These are phyloP conservation scores for Prosopocoilus inquinatus DNA, from an alignment of 2,888 invertebrate species.

Conservation along the genomic window DNA sequence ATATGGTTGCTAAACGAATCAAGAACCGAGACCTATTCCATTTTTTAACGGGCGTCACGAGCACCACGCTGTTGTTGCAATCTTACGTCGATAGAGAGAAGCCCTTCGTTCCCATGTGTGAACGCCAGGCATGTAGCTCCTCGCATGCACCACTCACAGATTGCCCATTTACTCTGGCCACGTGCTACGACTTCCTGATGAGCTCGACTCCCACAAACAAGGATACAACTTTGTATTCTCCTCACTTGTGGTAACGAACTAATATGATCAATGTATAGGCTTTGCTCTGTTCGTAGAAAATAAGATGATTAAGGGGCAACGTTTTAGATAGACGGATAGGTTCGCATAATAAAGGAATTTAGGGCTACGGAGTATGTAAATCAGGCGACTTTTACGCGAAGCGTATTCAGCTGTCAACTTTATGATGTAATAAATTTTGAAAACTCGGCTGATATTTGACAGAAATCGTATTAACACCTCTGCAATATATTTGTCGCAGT, in stretches of 20 bases:
- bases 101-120: conserved; percentile 21
- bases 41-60: conserved; percentile 25
- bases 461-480: too few species aligned
- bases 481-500: too few species aligned
- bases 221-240: conserved; percentile 21
- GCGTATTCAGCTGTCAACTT: too few species aligned
- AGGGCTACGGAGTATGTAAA: too few species aligned
- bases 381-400: too few species aligned
- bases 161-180: conserved; percentile 38
- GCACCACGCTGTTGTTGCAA: conserved; percentile 23
- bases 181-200: conserved; percentile 35
- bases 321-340: too few species aligned
- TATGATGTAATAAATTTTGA: too few species aligned
- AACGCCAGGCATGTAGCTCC: conserved; percentile 23
- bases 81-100: conserved; percentile 21
- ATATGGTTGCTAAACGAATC: conserved; percentile 22
- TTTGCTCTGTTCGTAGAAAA: too few species aligned
- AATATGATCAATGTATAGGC: not conserved
- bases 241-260: conserved; percentile 17
- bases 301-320: too few species aligned
- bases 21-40: conserved; percentile 23
- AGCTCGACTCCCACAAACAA: conserved; percentile 19
- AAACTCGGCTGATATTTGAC: too few species aligned
- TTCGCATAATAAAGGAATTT: too few species aligned
- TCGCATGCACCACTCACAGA: conserved; percentile 35